A percentile compares a stretch with the other conserved stretches of the same genome.
These are phyloP conservation scores for Diadumene lineata DNA, from an alignment of 92 coral and sea anemone species.

Conservation along the genomic window DNA sequence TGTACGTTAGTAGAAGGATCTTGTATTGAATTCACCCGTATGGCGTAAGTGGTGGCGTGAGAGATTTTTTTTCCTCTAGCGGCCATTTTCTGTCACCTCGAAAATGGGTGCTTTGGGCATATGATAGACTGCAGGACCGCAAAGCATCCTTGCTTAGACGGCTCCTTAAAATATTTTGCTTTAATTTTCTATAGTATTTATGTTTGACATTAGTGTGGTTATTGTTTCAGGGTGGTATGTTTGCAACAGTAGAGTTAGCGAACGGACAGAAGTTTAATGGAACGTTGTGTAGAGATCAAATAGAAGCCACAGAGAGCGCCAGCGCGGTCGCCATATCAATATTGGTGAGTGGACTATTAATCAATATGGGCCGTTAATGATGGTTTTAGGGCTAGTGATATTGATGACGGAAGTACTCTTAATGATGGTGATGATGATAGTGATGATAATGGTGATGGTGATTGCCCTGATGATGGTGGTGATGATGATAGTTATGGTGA, in stretches of 20 bases:
- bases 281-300: slow-evolving; percentile 51
- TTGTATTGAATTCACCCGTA: no score
- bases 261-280: slow-evolving; percentile 67
- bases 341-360: slow-evolving; percentile 45
- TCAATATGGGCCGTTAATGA: background rate
- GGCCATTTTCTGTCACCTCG: no score
- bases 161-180: no score
- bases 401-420: background rate
- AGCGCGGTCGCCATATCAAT: slow-evolving; percentile 73
- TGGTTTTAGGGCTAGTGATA: background rate
- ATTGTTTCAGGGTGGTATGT: slow-evolving; percentile 59
- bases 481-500: background rate
- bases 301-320: slow-evolving; percentile 88
- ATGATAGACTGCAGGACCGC: no score
- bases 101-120: no score
- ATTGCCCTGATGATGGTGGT: no score
- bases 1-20: no score
- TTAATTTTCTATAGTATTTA: no score
- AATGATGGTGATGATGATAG: background rate
- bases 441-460: background rate
- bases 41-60: no score
- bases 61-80: no score
- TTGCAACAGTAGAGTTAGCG: slow-evolving; percentile 63
- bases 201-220: no score
- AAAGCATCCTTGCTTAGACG: no score